Base-by-base conservation (phyloP, 2,888 invertebrate genomes). In the Agrilus mali region DNA sequence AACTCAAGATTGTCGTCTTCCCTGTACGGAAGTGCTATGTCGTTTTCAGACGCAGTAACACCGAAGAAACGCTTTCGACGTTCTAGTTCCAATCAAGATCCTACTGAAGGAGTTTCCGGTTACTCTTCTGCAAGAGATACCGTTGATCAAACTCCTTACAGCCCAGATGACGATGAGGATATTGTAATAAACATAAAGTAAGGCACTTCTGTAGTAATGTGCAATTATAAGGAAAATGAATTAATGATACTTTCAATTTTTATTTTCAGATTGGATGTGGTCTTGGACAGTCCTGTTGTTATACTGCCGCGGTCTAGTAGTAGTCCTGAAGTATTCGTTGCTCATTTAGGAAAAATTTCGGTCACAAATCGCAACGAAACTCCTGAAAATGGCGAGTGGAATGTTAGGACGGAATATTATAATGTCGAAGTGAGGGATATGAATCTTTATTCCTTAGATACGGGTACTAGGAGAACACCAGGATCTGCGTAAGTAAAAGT, bases 201-300 rank as follows among this genome's bases (percentile, higher is more conserved):
- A 56, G 53, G 46, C 16, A 45, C 4, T 37, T 38, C 31, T 14
- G n/a, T 33, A 31, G 7, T 14, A 32, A 43, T 71, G 38, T 66
- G 70, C 38, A 68, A 67, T 57, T 71, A 55, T 4, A 49, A 13
- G 7, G 7, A 39, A 27, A 14, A 33, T 14, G 4, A 40, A 6
- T 46, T 36, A 44, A 57, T 2, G 46, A 46, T n/a, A 40, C 15
- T 33, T 12, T 10, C 37, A 41, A 44, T 47, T 31, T 1, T 55
- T 17, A 53, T 52, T 46, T 58, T 61, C 51, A 81, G 82, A 45
- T 69, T 93, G 47, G 83, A 84, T 63, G 73, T 93, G 40, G 76
- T 87, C 47, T 70, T 95, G 54, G 88, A 93, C 64, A 92, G 90
- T 40, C 96, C 96, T 0, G 89, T 95, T 36, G 76, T 95, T 51